Conservation (phyloP, 2,113 vertebrate species). For the Ceratotherium simum region DNA sequence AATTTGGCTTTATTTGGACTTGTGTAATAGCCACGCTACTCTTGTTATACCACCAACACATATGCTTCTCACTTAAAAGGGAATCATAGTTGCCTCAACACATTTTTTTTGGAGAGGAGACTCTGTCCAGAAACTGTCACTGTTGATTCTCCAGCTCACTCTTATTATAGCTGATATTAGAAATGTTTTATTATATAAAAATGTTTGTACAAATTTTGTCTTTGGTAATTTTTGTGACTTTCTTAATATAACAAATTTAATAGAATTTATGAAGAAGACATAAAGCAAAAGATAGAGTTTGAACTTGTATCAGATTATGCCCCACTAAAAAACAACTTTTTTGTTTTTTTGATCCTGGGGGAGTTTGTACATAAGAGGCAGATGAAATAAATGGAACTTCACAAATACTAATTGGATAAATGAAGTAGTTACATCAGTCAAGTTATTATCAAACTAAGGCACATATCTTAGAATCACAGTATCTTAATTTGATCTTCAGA, state of each 20-base stretch:
- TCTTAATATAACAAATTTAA: not conserved
- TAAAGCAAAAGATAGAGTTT: not conserved
- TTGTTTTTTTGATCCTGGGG: not conserved
- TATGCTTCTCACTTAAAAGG: not conserved
- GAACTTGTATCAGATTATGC: not conserved
- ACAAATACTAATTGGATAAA: not conserved
- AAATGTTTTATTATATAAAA: constrained; percentile 25
- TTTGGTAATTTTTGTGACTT: constrained; percentile 20
- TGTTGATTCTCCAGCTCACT: not conserved
- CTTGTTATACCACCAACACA: not conserved
- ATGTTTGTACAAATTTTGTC: not conserved
- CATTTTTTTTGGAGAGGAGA: not conserved
- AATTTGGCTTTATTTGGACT: constrained; percentile 20
- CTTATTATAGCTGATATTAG: not conserved
- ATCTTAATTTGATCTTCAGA: constrained; percentile 31
- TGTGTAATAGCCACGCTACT: not conserved
- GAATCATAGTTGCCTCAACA: constrained; percentile 34
- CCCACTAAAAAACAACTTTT: not conserved
- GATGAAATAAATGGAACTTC: not conserved
- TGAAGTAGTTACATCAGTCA: not conserved
- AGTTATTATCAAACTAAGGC: not conserved
- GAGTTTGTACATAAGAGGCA: not conserved
- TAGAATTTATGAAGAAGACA: constrained; percentile 20
- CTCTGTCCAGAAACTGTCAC: not conserved
- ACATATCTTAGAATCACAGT: not conserved